Evolutionary conservation across 2,888 invertebrate species (phyloP), one percentile per base, ranked within the genome.

Genomic region (Dicranocentrus wangi): DNA sequence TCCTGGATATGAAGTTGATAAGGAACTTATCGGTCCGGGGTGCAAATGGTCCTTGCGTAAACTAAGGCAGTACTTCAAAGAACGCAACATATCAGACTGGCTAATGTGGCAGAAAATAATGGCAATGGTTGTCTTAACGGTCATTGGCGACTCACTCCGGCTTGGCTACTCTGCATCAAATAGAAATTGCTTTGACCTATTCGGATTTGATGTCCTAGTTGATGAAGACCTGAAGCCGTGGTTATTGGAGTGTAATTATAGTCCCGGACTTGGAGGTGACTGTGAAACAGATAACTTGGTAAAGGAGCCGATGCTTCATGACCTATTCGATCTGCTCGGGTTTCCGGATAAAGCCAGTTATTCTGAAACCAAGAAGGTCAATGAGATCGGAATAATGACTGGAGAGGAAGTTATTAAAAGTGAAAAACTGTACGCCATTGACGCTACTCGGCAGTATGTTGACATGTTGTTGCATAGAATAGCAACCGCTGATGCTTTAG

Each of bases 191-290:
- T 95, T 95, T 88, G 95, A 96, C 88, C 93, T 96, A 87, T 96
- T 96, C 88, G 97, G 97, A 2, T 97, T 97, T 88, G 97, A 97
- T 88, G 93, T 97, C 47, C 90, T 97, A 43, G 92, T 97, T 0
- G 97, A 97, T 87, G 92, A 93, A 55, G 91, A 92, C 69, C 89
- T 97, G 83, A 93, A 94, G 85, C 96, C 97, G 0, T 97, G 96
- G 96, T 90, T 97, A 19, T 90, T 97, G 77, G 97, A 97, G 91
- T 96, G 96, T n/a, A 94, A 94, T 87, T 88, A 94, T 28, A 94
- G 94, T 79, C 95, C 95, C 15, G 94, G 95, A 0, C 89, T 95
- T 17, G 93, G 93, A 21, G 93, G 93, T 39, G 94, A 95, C 88
- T 95, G 94, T 87, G 93, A 94, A 87, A 93, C 93, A 0, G 95